Conservation (phyloP, 2,797 vertebrate genomes). For the Poecilia wingei region DNA sequence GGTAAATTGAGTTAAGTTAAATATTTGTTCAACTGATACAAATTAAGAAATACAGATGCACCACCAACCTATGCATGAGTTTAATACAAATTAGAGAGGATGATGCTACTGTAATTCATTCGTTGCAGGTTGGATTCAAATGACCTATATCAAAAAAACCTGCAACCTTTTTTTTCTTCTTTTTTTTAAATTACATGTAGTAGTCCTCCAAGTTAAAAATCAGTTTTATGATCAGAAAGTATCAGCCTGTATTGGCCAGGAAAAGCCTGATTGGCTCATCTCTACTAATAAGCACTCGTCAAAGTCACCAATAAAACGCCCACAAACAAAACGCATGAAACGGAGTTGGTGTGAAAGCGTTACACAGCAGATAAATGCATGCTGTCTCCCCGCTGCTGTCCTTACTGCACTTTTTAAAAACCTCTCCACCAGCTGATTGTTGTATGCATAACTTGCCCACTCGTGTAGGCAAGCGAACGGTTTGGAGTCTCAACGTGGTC, state of each 20-base stretch:
- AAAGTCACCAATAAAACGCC: background rate
- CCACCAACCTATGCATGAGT: background rate
- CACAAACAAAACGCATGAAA: background rate
- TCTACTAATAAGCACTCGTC: background rate
- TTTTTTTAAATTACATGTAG: background rate
- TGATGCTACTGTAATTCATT: background rate
- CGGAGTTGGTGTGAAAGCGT: background rate
- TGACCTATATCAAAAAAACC: background rate
- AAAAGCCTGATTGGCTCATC: background rate
- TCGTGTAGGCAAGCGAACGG: conserved; percentile 56
- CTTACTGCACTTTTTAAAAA: background rate
- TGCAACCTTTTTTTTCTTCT: background rate
- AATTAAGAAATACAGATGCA: background rate
- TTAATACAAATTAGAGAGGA: background rate
- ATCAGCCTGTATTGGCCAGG: background rate
- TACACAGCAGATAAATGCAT: conserved; percentile 1
- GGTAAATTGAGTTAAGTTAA: background rate
- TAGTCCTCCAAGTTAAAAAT: background rate
- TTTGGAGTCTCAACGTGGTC: conserved; percentile 40
- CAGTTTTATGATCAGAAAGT: background rate
- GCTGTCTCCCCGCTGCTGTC: background rate
- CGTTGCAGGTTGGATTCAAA: background rate
- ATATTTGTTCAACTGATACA: background rate
- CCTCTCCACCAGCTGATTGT: background rate
- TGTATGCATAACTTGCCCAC: conserved; percentile 42